Percentiles rank a stretch among this genome's conserved stretches.
These are phyloP conservation scores for Calliopum simillimum DNA, from an alignment of 2,888 invertebrate genomes.

Conservation along the genomic window DNA sequence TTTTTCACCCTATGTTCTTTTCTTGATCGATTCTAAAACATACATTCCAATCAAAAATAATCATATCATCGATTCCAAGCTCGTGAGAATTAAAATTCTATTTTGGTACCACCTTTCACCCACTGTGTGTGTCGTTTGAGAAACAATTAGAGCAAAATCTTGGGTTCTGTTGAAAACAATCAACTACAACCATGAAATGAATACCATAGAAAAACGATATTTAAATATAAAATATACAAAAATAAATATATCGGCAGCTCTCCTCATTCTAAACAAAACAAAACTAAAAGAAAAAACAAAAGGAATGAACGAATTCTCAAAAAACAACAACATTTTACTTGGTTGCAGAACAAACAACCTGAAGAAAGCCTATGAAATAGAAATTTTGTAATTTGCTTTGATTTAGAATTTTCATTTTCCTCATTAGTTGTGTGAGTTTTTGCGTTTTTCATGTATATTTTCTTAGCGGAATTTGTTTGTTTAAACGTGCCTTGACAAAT, in stretches of 20 bases:
- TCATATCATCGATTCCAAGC: no score
- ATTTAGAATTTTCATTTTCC: conserved; percentile 19
- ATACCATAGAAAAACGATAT: conserved; percentile 14
- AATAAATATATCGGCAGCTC: conserved; percentile 39
- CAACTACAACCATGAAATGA: not conserved
- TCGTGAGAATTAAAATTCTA: not conserved
- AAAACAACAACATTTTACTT: conserved; percentile 4
- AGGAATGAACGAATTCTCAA: conserved; percentile 22
- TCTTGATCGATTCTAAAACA: no score
- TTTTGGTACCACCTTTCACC: not conserved
- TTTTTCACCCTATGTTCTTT: no score
- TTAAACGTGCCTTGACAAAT: conserved; percentile 18
- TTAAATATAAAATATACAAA: conserved; percentile 27
- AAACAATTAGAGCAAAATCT: not conserved
- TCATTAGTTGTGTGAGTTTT: conserved; percentile 3
- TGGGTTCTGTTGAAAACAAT: not conserved
- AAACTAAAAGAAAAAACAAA: conserved; percentile 19
- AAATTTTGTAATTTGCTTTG: conserved; percentile 23
- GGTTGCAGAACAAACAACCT: not conserved
- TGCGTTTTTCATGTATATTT: conserved; percentile 15
- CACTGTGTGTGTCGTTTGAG: not conserved
- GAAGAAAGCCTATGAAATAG: conserved; percentile 17
- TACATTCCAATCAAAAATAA: no score
- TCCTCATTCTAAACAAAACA: conserved; percentile 30
- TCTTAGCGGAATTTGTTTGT: not conserved